Evolutionary conservation across 2,888 invertebrate species (phyloP).

Genomic region (Diarsia dahlii): DNA sequence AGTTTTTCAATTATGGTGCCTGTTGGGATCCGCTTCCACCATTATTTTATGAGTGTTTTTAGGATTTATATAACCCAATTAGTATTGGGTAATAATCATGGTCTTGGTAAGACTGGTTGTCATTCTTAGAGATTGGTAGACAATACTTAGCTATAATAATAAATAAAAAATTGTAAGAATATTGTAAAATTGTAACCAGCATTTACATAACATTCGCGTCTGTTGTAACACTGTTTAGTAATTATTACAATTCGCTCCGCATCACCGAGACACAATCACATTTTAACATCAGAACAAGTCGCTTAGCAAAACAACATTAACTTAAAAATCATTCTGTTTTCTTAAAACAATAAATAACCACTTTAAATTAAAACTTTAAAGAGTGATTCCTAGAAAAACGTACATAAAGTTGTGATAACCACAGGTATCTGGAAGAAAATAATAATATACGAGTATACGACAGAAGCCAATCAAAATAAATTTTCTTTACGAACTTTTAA

Average conservation of each 20-base stretch:
- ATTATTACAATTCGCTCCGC: slow-evolving; percentile 43
- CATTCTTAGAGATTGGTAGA: too few species aligned
- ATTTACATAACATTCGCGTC: slow-evolving; percentile 29
- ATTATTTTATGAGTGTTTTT: too few species aligned
- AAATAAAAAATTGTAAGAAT: too few species aligned
- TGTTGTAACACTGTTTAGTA: not conserved
- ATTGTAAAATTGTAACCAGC: not conserved
- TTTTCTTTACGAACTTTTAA: not conserved
- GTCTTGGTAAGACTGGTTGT: too few species aligned
- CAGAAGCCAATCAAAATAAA: too few species aligned
- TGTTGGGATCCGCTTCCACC: too few species aligned
- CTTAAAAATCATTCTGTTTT: not conserved
- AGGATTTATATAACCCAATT: too few species aligned
- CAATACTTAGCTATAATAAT: too few species aligned
- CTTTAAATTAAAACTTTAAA: not conserved
- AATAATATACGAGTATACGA: too few species aligned
- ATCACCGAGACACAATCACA: slow-evolving; percentile 11
- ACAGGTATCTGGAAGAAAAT: not conserved
- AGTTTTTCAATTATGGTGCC: too few species aligned
- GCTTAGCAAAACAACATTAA: slow-evolving; percentile 19
- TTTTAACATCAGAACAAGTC: slow-evolving; percentile 22
- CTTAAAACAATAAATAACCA: not conserved
- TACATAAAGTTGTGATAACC: not conserved
- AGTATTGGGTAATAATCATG: too few species aligned
- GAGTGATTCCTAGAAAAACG: not conserved